Conservation (phyloP, 1,140 invertebrate species). For the Dendroctonus valens region DNA sequence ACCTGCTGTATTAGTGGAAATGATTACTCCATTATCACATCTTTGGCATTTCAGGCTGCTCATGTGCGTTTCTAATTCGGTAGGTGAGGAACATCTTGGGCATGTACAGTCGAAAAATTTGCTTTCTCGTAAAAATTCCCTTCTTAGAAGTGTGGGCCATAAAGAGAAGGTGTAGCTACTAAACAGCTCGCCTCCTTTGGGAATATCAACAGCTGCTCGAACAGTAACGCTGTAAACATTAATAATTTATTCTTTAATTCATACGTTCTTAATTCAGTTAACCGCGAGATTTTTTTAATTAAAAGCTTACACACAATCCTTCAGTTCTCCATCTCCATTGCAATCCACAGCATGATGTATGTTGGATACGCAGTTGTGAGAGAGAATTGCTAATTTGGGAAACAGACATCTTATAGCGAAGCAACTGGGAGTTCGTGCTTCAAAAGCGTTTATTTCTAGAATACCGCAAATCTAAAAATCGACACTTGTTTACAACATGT, state of each 20-base stretch:
- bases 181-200: constrained; percentile 62
- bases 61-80: constrained; percentile 72
- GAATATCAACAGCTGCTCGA: constrained; percentile 65
- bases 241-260: not conserved
- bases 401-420: constrained; percentile 69
- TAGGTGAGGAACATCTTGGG: constrained; percentile 69
- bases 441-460: constrained; percentile 74
- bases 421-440: constrained; percentile 59
- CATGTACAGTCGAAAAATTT: constrained; percentile 79
- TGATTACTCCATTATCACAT: constrained; percentile 68
- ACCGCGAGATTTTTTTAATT: not conserved
- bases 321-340: constrained; percentile 53
- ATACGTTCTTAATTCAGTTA: not conserved
- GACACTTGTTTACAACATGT: constrained; percentile 4
- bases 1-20: constrained; percentile 68
- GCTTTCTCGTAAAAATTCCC: constrained; percentile 66
- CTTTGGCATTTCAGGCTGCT: constrained; percentile 74
- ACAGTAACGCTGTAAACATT: constrained; percentile 60
- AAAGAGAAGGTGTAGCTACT: constrained; percentile 76
- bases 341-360: constrained; percentile 68
- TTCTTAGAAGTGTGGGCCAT: constrained; percentile 69
- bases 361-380: constrained; percentile 80
- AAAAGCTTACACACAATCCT: constrained; percentile 51
- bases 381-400: constrained; percentile 69
- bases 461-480: constrained; percentile 62